Evolutionary conservation across 2,888 invertebrate genomes (phyloP).

Genomic region (Hybos culiciformis): DNA sequence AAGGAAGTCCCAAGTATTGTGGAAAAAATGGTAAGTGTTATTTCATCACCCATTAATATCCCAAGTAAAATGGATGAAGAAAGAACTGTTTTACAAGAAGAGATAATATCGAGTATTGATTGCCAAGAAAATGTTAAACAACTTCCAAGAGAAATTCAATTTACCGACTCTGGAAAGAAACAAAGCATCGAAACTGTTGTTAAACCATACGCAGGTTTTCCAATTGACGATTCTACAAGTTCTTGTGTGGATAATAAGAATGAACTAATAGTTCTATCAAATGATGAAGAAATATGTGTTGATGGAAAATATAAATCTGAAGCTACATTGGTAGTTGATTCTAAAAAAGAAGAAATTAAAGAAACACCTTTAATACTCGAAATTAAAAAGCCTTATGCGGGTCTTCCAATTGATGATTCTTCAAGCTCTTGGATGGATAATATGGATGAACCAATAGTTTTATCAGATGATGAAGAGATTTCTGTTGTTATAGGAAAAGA

Average conservation of each 20-base stretch:
- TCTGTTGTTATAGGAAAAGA: background rate
- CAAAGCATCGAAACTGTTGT: background rate
- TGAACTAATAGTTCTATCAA: constrained; percentile 24
- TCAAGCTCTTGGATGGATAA: constrained; percentile 27
- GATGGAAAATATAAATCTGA: background rate
- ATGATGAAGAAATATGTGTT: background rate
- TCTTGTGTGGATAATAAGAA: constrained; percentile 24
- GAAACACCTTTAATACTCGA: background rate
- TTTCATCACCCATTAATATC: constrained; percentile 12
- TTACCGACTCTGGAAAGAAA: background rate
- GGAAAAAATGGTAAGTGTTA: no score
- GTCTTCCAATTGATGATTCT: constrained; percentile 25
- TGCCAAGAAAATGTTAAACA: background rate
- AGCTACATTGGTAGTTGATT: background rate
- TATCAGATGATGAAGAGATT: constrained; percentile 20
- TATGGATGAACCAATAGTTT: constrained; percentile 21
- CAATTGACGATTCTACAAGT: constrained; percentile 24
- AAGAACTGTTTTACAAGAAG: background rate
- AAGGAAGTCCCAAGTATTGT: no score
- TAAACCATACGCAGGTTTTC: constrained; percentile 21
- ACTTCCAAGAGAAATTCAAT: background rate
- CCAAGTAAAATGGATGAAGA: constrained; percentile 8
- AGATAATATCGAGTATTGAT: background rate
- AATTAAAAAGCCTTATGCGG: constrained; percentile 17
- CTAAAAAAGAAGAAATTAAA: background rate